phyloP scores from a whole-genome alignment of 53 echinoderm and acorn worm genomes.

The Crossaster papposus region DNA sequence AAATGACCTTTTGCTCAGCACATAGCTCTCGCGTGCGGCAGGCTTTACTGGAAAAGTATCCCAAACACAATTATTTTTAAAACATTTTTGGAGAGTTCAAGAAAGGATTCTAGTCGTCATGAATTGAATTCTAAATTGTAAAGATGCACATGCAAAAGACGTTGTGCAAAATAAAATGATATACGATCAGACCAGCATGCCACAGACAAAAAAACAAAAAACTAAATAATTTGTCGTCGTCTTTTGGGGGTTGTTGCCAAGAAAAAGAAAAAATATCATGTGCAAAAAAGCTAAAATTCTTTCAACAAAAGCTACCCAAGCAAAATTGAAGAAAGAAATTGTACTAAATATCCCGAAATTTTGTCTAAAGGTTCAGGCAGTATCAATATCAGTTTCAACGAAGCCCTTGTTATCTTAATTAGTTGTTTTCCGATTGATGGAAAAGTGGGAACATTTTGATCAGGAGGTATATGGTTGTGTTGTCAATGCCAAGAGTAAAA shows the following conservation, averaged over 20 bases:
- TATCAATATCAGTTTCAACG: too few species aligned
- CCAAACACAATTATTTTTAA: background rate
- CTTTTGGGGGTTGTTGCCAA: background rate
- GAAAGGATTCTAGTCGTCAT: background rate
- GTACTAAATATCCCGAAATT: background rate
- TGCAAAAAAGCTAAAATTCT: background rate
- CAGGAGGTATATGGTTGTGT: too few species aligned
- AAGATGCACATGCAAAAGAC: background rate
- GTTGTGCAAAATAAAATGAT: background rate
- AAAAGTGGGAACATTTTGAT: too few species aligned
- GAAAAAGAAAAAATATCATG: background rate
- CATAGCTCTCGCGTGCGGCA: too few species aligned
- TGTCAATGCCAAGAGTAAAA: too few species aligned
- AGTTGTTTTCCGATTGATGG: too few species aligned
- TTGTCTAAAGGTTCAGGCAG: background rate
- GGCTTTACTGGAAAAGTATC: too few species aligned
- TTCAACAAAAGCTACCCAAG: background rate
- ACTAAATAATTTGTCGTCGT: background rate
- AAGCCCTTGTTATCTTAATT: too few species aligned
- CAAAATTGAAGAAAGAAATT: background rate
- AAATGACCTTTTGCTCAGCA: too few species aligned
- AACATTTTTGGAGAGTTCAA: background rate
- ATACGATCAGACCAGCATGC: background rate
- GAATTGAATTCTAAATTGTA: background rate
- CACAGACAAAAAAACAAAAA: background rate